A percentile compares a stretch with the other conserved stretches of the same genome.
phyloP scores from a whole-genome alignment of 2,797 vertebrate genomes.

The Micromesistius poutassou region DNA sequence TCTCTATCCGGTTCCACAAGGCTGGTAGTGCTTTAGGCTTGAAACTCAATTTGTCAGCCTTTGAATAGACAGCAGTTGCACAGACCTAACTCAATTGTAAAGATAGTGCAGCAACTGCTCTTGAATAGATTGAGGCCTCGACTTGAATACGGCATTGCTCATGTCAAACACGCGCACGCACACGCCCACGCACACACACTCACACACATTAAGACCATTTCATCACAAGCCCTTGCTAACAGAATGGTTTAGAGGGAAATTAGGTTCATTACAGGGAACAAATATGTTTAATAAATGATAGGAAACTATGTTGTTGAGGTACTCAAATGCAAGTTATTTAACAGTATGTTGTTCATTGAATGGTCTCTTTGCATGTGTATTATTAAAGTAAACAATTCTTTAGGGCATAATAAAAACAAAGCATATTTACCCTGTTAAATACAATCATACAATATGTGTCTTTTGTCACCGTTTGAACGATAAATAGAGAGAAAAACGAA shows the following conservation, averaged over 20 bases:
- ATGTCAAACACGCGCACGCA: slow-evolving; percentile 62
- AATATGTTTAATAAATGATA: slow-evolving; percentile 52
- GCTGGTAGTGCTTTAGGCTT: slow-evolving; percentile 72
- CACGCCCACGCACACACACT: slow-evolving; percentile 61
- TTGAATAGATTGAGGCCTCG: slow-evolving; percentile 77
- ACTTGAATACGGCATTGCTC: slow-evolving; percentile 74
- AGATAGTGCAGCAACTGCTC: slow-evolving; percentile 72
- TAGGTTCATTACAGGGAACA: slow-evolving; percentile 49
- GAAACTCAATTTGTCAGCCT: slow-evolving; percentile 80
- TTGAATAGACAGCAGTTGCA: slow-evolving; percentile 78
- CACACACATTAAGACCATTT: slow-evolving; percentile 68
- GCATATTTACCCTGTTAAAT: neutral
- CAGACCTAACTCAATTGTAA: slow-evolving; percentile 75
- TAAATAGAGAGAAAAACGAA: neutral
- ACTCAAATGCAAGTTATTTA: neutral
- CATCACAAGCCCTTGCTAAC: slow-evolving; percentile 65
- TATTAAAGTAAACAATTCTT: neutral
- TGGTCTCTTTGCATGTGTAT: neutral
- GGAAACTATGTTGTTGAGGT: slow-evolving; percentile 15
- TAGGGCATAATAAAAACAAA: neutral
- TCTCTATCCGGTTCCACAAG: slow-evolving; percentile 46
- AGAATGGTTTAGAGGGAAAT: slow-evolving; percentile 54
- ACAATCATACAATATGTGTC: neutral
- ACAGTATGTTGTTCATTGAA: neutral
- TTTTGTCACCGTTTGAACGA: neutral